Percentiles rank a stretch among this genome's conserved stretches.
Conservation (phyloP, 1,140 invertebrate species). For the Popillia japonica region DNA sequence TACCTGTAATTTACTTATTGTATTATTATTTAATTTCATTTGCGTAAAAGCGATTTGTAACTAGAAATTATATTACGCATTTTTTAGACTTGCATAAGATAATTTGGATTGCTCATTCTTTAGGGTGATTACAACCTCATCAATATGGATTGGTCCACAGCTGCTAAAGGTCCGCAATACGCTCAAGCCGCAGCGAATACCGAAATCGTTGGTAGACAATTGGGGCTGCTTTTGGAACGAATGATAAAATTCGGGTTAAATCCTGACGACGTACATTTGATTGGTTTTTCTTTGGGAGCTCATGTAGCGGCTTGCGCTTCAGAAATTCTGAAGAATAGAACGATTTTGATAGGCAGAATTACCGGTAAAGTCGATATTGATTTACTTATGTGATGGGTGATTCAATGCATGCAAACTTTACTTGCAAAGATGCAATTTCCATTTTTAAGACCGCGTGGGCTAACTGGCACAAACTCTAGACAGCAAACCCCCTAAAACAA, state of each 20-base stretch:
- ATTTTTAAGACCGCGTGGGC: no score
- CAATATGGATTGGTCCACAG: constrained; percentile 71
- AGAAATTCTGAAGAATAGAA: constrained; percentile 66
- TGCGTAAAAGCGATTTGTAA: no score
- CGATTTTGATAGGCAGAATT: constrained; percentile 72
- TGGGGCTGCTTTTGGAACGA: constrained; percentile 67
- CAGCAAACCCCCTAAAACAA: no score
- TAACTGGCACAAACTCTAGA: no score
- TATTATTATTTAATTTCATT: no score
- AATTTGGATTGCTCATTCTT: constrained; percentile 46
- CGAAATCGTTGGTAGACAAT: constrained; percentile 68
- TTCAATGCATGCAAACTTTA: no score
- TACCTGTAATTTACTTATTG: no score
- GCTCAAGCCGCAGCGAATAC: constrained; percentile 72
- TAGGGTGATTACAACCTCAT: constrained; percentile 69
- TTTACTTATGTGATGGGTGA: no score
- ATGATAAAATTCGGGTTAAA: constrained; percentile 63
- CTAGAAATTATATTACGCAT: no score
- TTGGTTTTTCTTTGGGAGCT: constrained; percentile 82
- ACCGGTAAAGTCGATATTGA: constrained; percentile 62
- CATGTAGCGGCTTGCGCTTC: constrained; percentile 79
- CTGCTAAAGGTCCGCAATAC: constrained; percentile 72
- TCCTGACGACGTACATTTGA: constrained; percentile 69
- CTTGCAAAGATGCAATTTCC: no score
- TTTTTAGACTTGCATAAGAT: no score